A percentile compares a stretch with the other conserved stretches of the same genome.
phyloP scores from a whole-genome alignment of 2,113 vertebrate genomes.

The Myrmecophaga tridactyla region DNA sequence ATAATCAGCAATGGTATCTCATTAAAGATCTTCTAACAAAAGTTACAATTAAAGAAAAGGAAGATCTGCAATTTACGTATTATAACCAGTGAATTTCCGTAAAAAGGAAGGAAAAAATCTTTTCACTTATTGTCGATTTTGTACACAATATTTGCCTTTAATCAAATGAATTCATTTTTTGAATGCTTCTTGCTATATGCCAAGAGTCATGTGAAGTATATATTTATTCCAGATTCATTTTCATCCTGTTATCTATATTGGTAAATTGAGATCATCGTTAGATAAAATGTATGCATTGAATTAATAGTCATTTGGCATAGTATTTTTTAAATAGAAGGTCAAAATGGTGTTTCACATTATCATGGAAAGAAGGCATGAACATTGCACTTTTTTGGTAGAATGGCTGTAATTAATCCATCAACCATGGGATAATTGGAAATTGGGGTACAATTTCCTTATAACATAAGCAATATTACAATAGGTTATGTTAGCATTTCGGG shows the following conservation, averaged over 20 bases:
- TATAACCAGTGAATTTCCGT: not conserved
- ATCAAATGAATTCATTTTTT: not conserved
- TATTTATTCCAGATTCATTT: not conserved
- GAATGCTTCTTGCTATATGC: not conserved
- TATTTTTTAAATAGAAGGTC: slow-evolving; percentile 16
- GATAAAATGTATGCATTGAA: slow-evolving; percentile 24
- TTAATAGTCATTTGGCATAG: not conserved
- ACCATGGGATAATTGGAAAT: not conserved
- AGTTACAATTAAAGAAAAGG: slow-evolving; percentile 18
- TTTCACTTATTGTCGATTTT: not conserved
- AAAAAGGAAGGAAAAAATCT: not conserved
- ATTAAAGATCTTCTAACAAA: slow-evolving; percentile 43
- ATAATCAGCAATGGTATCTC: not conserved
- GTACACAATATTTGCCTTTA: not conserved
- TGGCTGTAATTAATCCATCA: not conserved
- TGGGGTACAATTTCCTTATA: slow-evolving; percentile 34
- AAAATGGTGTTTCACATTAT: slow-evolving; percentile 18
- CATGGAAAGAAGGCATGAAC: not conserved
- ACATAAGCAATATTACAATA: not conserved
- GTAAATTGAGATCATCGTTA: not conserved
- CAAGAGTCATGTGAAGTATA: not conserved
- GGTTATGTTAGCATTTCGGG: not conserved
- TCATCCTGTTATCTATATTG: not conserved
- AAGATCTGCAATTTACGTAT: not conserved
- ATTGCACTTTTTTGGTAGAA: not conserved